Base-by-base conservation (phyloP, 2,888 invertebrate species). In the Hipparchia semele region DNA sequence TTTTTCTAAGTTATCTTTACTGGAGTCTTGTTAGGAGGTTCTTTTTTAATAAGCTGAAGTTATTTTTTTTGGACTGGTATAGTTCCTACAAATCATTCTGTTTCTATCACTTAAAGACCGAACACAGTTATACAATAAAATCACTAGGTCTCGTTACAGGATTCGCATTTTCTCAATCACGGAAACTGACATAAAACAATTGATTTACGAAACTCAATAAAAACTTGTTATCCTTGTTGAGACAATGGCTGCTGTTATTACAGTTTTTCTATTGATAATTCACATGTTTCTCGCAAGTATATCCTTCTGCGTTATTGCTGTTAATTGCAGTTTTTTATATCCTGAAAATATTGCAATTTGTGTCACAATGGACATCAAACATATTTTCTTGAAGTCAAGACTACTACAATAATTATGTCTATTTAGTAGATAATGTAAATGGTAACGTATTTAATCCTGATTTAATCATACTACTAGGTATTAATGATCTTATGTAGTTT, bases 151-250 rank as follows among this genome's bases (percentile, higher is more conserved):
- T 51, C 10, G 12, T 12, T 56, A 45, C 33, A 72, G 54, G 54
- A 64, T 69, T 61, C 58, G 45, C 49, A 23, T 67, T 58, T 85
- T 82, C 84, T 81, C 81, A 85, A 88, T 87, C 82, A 86, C 86
- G 90, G 90, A 91, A 91, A 88, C 79, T 78, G 79, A 82, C 81
- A 81, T 82, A 78, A 74, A 75, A 79, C 82, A 85, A 87, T 86
- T 84, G 82, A 77, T 86, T 87, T 87, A 82, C 84, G 78, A 87
- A 87, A 86, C 83, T 72, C 73, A 66, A 84, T 86, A 90, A 88
- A 89, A 90, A 91, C 86, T 68, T 73, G 89, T 84, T 88, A 88
- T 92, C 93, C 92, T 92, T 91, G 89, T 86, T 85, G 76, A 82
- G 83, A 92, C 92, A 93, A 92, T 92, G 83, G 88, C 76, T 76